These are phyloP conservation scores for Epinephelus awoara DNA, from an alignment of 2,797 vertebrate genomes.

Conservation along the genomic window DNA sequence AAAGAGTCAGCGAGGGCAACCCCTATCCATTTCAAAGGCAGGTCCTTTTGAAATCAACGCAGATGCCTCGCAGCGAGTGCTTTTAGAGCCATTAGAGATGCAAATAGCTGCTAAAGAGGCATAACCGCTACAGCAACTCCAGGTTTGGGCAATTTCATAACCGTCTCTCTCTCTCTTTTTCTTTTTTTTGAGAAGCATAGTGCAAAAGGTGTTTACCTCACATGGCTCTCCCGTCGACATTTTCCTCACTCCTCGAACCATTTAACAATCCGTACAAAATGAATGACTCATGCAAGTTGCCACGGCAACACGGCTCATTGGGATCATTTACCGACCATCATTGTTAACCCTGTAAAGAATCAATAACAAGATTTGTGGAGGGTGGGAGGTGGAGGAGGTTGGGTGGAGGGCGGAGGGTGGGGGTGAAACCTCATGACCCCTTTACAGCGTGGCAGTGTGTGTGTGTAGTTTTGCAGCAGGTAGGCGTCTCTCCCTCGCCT, in stretches of 20 bases:
- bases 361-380: constrained; percentile 73
- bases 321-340: constrained; percentile 77
- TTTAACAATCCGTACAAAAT: constrained; percentile 77
- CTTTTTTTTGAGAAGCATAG: constrained; percentile 3
- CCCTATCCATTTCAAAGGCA: constrained; percentile 64
- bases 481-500: constrained; percentile 84
- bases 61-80: constrained; percentile 52
- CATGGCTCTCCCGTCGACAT: constrained; percentile 53
- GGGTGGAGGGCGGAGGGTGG: not conserved
- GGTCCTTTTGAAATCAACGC: constrained; percentile 28
- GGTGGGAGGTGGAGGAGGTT: constrained; percentile 47
- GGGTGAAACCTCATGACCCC: constrained; percentile 47
- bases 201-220: constrained; percentile 71
- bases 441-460: constrained; percentile 56
- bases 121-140: constrained; percentile 22
- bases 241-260: constrained; percentile 58
- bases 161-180: not conserved
- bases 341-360: constrained; percentile 77
- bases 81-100: constrained; percentile 59
- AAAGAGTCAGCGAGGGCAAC: constrained; percentile 58
- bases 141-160: constrained; percentile 48
- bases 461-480: constrained; percentile 71
- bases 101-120: constrained; percentile 60
- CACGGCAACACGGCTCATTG: constrained; percentile 78
- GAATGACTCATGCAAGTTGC: constrained; percentile 80